Evolutionary conservation across 1,140 invertebrate genomes (phyloP).

Genomic region (Nautilus pompilius): DNA sequence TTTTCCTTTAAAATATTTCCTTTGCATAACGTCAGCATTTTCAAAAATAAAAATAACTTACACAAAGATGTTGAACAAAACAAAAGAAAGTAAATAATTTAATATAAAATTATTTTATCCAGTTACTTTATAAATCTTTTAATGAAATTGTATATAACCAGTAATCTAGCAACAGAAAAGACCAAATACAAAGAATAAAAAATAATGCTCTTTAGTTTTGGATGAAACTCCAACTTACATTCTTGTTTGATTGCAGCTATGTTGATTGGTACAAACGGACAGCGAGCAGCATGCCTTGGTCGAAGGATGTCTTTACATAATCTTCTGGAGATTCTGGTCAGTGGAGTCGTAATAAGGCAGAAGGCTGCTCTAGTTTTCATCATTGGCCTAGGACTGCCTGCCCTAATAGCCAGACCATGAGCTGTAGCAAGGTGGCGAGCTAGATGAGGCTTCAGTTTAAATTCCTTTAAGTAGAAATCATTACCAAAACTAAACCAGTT

Average conservation of each 20-base stretch:
- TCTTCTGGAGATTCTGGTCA: conserved; percentile 81
- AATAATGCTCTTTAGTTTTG: too few species aligned
- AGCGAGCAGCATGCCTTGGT: conserved; percentile 79
- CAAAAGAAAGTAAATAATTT: too few species aligned
- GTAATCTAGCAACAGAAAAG: too few species aligned
- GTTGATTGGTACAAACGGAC: conserved; percentile 83
- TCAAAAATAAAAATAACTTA: too few species aligned
- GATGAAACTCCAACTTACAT: conserved; percentile 41
- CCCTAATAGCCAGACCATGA: conserved; percentile 71
- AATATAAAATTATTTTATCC: too few species aligned
- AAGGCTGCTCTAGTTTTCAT: conserved; percentile 97
- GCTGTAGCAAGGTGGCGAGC: conserved; percentile 88
- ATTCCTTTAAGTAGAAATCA: conserved; percentile 64
- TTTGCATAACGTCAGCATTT: too few species aligned
- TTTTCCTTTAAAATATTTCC: too few species aligned
- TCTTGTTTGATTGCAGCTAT: conserved; percentile 72
- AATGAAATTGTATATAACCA: too few species aligned
- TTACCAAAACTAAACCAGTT: too few species aligned
- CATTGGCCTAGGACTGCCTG: conserved; percentile 79
- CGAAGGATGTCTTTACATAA: conserved; percentile 80
- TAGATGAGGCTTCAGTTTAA: conserved; percentile 87
- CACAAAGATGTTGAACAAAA: too few species aligned
- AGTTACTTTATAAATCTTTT: too few species aligned
- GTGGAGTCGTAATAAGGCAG: conserved; percentile 82
- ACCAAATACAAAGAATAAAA: too few species aligned